Conservation (phyloP, 2,888 invertebrate species). For the Antitype chi region DNA sequence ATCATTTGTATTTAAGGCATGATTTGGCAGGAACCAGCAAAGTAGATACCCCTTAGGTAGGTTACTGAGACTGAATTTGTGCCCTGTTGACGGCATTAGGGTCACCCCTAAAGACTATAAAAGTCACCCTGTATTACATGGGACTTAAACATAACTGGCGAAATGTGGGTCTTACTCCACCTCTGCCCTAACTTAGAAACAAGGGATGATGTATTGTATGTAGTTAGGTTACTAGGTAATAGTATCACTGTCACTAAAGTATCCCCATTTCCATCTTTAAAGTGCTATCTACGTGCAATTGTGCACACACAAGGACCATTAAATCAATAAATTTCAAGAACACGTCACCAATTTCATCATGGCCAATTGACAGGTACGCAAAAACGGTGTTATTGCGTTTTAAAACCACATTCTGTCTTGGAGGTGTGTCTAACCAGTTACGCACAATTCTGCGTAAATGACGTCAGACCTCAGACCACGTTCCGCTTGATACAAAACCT, state of each 20-base stretch:
- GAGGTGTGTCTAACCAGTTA: conserved; percentile 64
- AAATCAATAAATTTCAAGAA: conserved; percentile 19
- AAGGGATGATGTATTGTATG: no score
- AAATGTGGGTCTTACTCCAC: no score
- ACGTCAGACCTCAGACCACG: conserved; percentile 37
- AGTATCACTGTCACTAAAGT: background rate
- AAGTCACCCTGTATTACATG: no score
- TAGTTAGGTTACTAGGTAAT: no score
- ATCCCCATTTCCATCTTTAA: background rate
- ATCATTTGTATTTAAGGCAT: background rate
- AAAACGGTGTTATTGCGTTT: conserved; percentile 15
- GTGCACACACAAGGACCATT: background rate
- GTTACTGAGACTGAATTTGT: no score
- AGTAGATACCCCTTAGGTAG: background rate
- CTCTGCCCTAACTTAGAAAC: no score
- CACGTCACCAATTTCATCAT: conserved; percentile 35
- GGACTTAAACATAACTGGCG: no score
- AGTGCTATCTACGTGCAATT: conserved; percentile 3
- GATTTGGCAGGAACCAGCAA: background rate
- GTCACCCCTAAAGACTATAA: no score
- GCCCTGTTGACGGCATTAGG: no score
- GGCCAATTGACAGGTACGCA: conserved; percentile 2
- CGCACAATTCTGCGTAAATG: conserved; percentile 47
- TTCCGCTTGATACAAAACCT: background rate
- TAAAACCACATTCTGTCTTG: conserved; percentile 14